Base-by-base conservation (phyloP, 2,888 invertebrate genomes). In the Clistopyga incitator region DNA sequence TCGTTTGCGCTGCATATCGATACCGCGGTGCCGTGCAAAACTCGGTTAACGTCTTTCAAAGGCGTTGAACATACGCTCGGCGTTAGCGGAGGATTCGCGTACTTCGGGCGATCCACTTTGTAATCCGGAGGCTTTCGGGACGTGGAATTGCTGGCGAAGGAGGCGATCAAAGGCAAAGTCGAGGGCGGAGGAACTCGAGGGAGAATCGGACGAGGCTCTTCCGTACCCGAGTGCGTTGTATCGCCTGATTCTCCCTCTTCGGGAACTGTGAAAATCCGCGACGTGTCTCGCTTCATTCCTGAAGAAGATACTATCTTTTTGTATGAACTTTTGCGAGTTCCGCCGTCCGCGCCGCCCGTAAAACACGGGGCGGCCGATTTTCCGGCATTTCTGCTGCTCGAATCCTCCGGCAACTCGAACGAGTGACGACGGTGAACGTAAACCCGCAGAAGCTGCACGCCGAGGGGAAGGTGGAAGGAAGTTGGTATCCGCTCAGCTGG, bases 21-120 rank as follows among this genome's bases (percentile, higher is more conserved):
- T 86, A 97, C 94, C 54, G 96, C 95, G 82, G 95, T 96, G 11
- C 95, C 96, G 87, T 96, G 96, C 6, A 97, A 90, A 1, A 97
- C 94, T 91, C 97, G 96, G 91, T 95, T 96, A 1, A 93, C 89
- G 90, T 97, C 97, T 0, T 96, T 95, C 95, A 97, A 95, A 0
- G 97, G 97, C 0, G 97, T 97, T 0, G 96, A 96, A 86, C 96
- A 97, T 0, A 97, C 95, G 85, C 96, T 97, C 0, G 96, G 96
- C 85, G 96, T 96, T 15, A 96, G 95, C 88, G 95, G 96, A 88
- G 95, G 96, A 1, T 94, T 94, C 10, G 94, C 95, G 67, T 86
- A 86, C 47, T 89, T 90, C 3, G 87, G 47, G 50, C 87, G 82
- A 45, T 92, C 91, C 20, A 75, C 29, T 85, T 89, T 89, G 54